Evolutionary conservation across 2,888 invertebrate species (phyloP).

Genomic region (Leptinotarsa peninsularis): DNA sequence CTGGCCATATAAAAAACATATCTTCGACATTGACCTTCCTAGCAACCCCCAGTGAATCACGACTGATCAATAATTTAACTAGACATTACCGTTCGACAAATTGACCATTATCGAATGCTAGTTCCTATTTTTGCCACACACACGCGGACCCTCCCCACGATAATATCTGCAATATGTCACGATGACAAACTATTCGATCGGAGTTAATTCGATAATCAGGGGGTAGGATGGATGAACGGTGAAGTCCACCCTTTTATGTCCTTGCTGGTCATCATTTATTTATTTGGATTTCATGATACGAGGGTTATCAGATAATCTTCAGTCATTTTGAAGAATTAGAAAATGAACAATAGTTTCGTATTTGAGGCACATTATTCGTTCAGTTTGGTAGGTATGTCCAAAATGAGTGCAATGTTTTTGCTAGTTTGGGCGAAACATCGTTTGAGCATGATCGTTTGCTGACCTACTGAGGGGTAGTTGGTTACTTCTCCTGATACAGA

Average conservation of each 20-base stretch:
- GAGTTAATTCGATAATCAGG: conserved; percentile 44
- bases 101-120: conserved; percentile 14
- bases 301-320: conserved; percentile 2
- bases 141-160: conserved; percentile 27
- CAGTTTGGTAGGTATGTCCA: no score
- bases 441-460: no score
- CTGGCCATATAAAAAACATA: no score
- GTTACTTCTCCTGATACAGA: no score
- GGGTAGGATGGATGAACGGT: conserved; percentile 10
- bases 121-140: conserved; percentile 27
- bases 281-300: conserved; percentile 12
- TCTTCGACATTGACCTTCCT: no score
- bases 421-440: no score
- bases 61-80: conserved; percentile 1
- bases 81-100: conserved; percentile 16
- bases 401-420: no score
- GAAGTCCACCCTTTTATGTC: conserved; percentile 19
- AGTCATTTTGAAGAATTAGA: background rate
- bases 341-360: no score
- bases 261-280: conserved; percentile 21
- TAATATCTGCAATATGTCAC: conserved; percentile 44
- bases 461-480: no score
- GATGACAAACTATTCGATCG: conserved; percentile 45
- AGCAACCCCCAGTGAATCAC: background rate
- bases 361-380: no score